Evolutionary conservation across 2,113 vertebrate genomes (phyloP), one percentile per base, ranked within the genome.

Genomic region (Triplophysa siluroides): DNA sequence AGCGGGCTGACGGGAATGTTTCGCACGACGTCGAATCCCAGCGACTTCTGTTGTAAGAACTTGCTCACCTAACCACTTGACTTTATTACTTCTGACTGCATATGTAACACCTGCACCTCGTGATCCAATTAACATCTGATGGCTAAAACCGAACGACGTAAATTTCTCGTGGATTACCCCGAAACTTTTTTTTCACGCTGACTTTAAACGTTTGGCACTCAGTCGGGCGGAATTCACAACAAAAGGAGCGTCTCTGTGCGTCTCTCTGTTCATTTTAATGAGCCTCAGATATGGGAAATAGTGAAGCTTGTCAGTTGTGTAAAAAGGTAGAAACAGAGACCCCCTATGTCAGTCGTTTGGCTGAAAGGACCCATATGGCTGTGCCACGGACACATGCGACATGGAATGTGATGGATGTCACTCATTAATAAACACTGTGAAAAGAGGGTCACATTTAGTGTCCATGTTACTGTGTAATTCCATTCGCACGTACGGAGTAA

Each of bases 251-350:
- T 16, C 54, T 6, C 38, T 23, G 16, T 11, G 18, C 29, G 4
- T 61, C 21, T 23, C 71, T 58, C 52, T 65, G 21, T 33, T 56
- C 29, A 3, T 47, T 82, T 78, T 85, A 84, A 82, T 84, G 81
- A 84, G 62, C 61, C 83, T 82, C 52, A 81, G 72, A 80, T 76
- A 82, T 84, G 56, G 79, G 81, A 84, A 61, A 79, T 77, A 60
- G 23, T 67, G 77, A 67, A 52, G 58, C 60, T 50, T 78, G 80
- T 78, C 86, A 81, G 61, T 78, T 77, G 52, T 81, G 23, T 69
- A 19, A 24, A 77, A 50, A 64, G 79, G 43, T 66, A 23, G 61
- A 38, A n/a, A 73, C 83, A 73, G 78, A 50, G 78, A 72, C 18
- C 33, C 69, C 78, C 77, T 69, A 33, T 73, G 83, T 81, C 81